Evolutionary conservation across 2,888 invertebrate species (phyloP), one percentile per base, ranked within the genome.

Genomic region (Stenurella melanura): DNA sequence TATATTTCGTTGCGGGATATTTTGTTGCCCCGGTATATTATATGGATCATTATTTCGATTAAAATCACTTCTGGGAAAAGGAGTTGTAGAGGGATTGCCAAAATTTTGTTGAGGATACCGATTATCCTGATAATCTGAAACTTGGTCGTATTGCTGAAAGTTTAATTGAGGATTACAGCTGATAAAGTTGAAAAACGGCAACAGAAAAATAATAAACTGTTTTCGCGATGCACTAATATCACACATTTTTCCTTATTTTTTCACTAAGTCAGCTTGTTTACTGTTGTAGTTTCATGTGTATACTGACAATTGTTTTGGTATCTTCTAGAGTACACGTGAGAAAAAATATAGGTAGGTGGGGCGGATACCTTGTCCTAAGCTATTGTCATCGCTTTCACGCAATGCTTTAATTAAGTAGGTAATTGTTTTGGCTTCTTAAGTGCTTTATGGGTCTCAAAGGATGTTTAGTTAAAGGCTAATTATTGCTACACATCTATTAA

Each of bases 321-420:
- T 83, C 84, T 85, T 85, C 86, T 85, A 83, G 83, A 82, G 82
- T 82, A 82, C 85, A 87, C 85, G 87, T 87, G 85, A 80, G 87
- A 87, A 85, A 42, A 79, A 81, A 80, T 83, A 61, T n/a, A 21
- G 71, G 82, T 77, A 85, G 85, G 79, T 83, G 86, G 86, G 85
- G 86, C 85, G 86, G 83, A 85, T 85, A 85, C 86, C 86, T 87
- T 86, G 87, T 86, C 85, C 85, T 81, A 80, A 82, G 85, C 82
- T 85, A 79, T 76, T 67, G 63, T 72, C 72, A 72, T 72, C 63
- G 63, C 66, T 73, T 73, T 72, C 72, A 72, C 72, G 63, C 63
- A 72, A 61, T 30, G 54, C 50, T 60, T 71, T 71, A 71, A 71
- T 63, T 72, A 72, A 63, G 61, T 54, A 18, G 72, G 10, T 63